phyloP scores from a whole-genome alignment of 2,888 invertebrate species.

The Orchestes rusci region DNA sequence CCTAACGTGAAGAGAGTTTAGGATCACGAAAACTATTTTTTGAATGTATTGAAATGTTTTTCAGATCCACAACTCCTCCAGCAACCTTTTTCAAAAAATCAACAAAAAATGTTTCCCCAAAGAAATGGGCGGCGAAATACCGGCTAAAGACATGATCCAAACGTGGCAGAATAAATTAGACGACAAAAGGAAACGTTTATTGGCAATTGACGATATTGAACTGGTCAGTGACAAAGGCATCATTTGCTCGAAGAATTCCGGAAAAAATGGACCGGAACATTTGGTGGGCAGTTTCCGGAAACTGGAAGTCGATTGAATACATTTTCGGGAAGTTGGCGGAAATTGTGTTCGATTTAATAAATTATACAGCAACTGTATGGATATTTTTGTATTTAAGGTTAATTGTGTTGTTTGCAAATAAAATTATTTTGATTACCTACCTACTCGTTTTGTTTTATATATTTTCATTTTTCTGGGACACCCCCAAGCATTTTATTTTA shows the following conservation, averaged over 20 bases:
- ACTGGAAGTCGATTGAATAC: conserved; percentile 53
- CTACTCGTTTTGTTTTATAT: no score
- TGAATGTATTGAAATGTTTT: background rate
- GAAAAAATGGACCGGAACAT: conserved; percentile 24
- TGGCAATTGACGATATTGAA: conserved; percentile 58
- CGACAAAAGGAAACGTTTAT: conserved; percentile 51
- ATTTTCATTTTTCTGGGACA: no score
- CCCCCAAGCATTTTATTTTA: no score
- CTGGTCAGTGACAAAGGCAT: conserved; percentile 59
- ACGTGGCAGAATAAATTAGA: conserved; percentile 58
- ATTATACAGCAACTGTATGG: no score
- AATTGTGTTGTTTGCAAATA: no score
- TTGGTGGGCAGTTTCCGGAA: conserved; percentile 43
- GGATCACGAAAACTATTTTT: background rate
- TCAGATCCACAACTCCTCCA: conserved; percentile 45
- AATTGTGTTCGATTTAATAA: no score
- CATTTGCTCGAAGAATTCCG: conserved; percentile 40
- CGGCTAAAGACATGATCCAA: conserved; percentile 63
- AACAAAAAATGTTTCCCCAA: conserved; percentile 60
- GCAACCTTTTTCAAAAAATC: conserved; percentile 53
- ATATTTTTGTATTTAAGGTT: no score
- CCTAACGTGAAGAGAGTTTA: no score
- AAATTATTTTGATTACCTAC: no score
- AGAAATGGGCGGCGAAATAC: conserved; percentile 64
- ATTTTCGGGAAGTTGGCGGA: background rate